Base-by-base conservation (phyloP, 2,113 vertebrate species). In the Girardinichthys multiradiatus region DNA sequence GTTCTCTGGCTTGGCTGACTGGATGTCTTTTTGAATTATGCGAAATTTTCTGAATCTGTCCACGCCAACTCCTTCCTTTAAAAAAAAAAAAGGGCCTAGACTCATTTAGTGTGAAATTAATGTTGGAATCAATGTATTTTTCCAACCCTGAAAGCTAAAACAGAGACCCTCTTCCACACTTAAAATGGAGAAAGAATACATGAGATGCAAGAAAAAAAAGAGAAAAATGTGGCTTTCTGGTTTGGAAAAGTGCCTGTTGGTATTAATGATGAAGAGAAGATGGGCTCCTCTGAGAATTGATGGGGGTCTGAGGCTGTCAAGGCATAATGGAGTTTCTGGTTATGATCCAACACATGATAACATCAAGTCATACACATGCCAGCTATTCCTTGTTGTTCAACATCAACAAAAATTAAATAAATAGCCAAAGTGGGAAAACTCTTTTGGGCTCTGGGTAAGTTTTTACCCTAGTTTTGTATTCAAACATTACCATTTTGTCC, bases 211-310 rank as follows among this genome's bases (percentile, higher is more conserved):
- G 30, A 81, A 58, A 57, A 59, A 17, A 30, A 10, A 17, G n/a
- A 70, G 62, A 80, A 74, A 72, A 65, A 75, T 24, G 37, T 15
- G 67, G 81, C 54, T 73, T 64, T 85, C 60, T 19, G 26, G 72
- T 82, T 83, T 66, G 27, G 69, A 76, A 71, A 84, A 35, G 59
- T 83, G 85, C 78, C 88, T 27, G 29, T 45, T 82, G 64, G 82
- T 73, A 70, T 87, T 83, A 84, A 69, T 58, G 76, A 75, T 82
- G 85, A 85, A 26, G 83, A 76, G 72, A 80, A 84, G 84, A 86
- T 78, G 79, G 61, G 60, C 13, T 86, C 82, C 84, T 60, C 74
- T 42, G 86, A 85, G 91, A 86, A 74, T 30, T 64, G 33, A 42
- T 2, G 7, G 39, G 63, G 77, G 68, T n/a, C 29, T 3, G 45